These are phyloP conservation scores for Entomobrya proxima DNA, from an alignment of 2,888 invertebrate species.

Conservation along the genomic window DNA sequence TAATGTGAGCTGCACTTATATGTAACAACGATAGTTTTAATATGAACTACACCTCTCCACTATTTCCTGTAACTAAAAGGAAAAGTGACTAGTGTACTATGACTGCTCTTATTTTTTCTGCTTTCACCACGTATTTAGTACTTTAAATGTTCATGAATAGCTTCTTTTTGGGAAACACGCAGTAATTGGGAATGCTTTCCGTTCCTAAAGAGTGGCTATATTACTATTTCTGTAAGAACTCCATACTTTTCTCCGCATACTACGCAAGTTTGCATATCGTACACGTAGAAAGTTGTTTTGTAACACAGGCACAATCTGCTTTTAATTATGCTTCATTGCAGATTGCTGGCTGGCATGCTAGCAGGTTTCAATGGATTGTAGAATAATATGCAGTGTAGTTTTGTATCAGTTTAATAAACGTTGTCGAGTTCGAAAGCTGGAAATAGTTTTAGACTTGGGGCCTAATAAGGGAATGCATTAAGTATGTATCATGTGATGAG, in stretches of 20 bases:
- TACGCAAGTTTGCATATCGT: not conserved
- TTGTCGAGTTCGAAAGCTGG: not conserved
- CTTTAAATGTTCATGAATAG: constrained; percentile 32
- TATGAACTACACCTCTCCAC: constrained; percentile 18
- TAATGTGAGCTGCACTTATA: too few species aligned
- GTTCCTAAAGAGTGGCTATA: constrained; percentile 14
- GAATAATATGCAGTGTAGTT: too few species aligned
- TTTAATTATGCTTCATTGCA: constrained; percentile 62
- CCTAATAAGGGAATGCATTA: constrained; percentile 21
- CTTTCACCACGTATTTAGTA: constrained; percentile 9
- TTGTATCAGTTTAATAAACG: constrained; percentile 18
- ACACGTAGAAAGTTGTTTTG: constrained; percentile 28
- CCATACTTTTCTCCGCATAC: not conserved
- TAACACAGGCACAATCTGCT: constrained; percentile 49
- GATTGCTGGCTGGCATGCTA: constrained; percentile 31
- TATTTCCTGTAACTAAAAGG: not conserved
- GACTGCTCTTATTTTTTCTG: not conserved
- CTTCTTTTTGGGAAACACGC: not conserved
- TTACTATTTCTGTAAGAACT: not conserved
- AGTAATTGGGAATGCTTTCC: constrained; percentile 43
- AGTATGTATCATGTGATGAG: constrained; percentile 35
- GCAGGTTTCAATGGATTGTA: not conserved
- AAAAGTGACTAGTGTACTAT: not conserved
- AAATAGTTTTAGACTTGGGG: constrained; percentile 17
- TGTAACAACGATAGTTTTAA: too few species aligned